phyloP scores from a whole-genome alignment of 2,113 vertebrate genomes.

The Hystrix brachyura region DNA sequence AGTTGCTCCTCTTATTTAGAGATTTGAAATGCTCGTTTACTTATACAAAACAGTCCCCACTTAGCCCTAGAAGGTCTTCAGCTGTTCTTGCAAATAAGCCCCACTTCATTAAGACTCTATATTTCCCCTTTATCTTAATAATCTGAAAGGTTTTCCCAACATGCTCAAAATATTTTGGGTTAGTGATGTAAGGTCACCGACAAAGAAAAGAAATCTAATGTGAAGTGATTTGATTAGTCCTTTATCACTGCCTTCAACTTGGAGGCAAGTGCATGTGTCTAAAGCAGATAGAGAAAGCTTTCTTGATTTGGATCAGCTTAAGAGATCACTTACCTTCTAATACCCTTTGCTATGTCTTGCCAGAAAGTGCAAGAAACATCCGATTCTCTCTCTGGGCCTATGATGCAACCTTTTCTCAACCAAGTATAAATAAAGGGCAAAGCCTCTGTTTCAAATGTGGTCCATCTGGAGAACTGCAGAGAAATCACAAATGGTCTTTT shows the following conservation, averaged over 20 bases:
- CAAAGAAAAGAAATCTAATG: background rate
- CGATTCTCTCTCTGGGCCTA: background rate
- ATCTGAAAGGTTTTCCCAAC: background rate
- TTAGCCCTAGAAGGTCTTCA: background rate
- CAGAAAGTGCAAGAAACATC: conserved; percentile 19
- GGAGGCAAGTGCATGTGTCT: background rate
- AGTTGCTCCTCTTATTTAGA: background rate
- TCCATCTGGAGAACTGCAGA: conserved; percentile 48
- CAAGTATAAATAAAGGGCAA: conserved; percentile 60
- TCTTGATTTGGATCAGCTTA: background rate
- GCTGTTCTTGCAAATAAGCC: background rate
- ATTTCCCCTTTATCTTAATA: background rate
- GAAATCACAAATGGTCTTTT: conserved; percentile 33
- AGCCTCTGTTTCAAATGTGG: background rate
- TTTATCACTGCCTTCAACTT: background rate
- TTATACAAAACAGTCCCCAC: background rate
- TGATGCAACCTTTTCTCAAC: background rate
- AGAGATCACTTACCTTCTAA: background rate
- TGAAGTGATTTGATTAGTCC: background rate
- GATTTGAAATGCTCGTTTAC: background rate
- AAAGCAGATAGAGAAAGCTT: background rate
- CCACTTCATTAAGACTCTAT: background rate
- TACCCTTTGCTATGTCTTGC: background rate
- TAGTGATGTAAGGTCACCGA: background rate
- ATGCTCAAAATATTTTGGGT: background rate